phyloP scores from a whole-genome alignment of 2,888 invertebrate species.

The Candidula unifasciata region DNA sequence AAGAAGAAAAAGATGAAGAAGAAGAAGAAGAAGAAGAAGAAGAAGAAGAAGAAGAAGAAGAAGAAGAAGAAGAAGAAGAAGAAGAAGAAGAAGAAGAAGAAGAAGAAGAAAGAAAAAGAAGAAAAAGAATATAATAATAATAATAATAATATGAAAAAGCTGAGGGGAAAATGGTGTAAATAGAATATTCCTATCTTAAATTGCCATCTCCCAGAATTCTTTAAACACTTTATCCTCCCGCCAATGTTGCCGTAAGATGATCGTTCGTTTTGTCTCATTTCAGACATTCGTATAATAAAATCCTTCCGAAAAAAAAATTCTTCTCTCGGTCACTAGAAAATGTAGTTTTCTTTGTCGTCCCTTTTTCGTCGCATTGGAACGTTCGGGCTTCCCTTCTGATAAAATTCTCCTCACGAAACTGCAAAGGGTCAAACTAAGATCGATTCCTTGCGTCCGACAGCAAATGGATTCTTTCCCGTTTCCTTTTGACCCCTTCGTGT shows the following conservation, averaged over 20 bases:
- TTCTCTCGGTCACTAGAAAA: background rate
- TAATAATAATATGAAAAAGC: conserved; percentile 11
- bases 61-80: background rate
- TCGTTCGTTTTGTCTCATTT: background rate
- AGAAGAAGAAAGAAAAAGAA: background rate
- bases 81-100: background rate
- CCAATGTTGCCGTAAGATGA: background rate
- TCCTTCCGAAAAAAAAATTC: background rate
- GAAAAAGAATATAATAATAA: no score
- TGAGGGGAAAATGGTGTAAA: background rate
- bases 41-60: conserved; percentile 10
- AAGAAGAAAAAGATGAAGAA: no score
- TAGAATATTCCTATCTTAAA: background rate
- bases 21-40: conserved; percentile 39
- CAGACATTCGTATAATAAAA: background rate
- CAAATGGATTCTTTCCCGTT: conserved; percentile 3
- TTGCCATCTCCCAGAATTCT: background rate
- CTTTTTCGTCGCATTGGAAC: background rate
- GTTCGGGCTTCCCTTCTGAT: background rate
- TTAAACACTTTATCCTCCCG: background rate
- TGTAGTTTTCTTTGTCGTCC: background rate
- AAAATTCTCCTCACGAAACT: conserved; percentile 30
- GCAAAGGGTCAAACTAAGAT: conserved; percentile 18
- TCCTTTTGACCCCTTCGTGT: background rate
- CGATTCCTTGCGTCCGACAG: conserved; percentile 9